phyloP scores from a whole-genome alignment of 2,797 vertebrate genomes.

The Pitangus sulphuratus region DNA sequence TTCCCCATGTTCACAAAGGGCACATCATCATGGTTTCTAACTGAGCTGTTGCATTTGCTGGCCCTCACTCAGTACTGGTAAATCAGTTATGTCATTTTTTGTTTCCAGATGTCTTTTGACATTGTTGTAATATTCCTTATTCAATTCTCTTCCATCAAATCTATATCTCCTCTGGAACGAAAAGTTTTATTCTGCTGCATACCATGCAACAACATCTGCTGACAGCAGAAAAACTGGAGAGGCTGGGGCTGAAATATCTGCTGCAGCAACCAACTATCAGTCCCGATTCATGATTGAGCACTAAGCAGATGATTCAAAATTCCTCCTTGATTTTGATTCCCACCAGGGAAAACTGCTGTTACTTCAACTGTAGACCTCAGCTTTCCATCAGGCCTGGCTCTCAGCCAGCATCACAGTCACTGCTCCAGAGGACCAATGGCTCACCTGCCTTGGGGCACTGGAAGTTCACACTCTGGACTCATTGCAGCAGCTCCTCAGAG shows the following conservation, averaged over 20 bases:
- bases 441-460: rapidly evolving
- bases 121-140: not conserved
- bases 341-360: not conserved
- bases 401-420: not conserved
- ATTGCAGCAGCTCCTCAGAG: rapidly evolving
- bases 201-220: not conserved
- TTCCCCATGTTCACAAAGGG: not conserved
- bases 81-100: not conserved
- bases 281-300: rapidly evolving
- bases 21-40: not conserved
- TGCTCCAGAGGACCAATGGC: rapidly evolving
- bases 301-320: not conserved
- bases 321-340: not conserved
- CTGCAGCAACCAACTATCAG: not conserved
- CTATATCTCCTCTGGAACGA: not conserved
- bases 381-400: not conserved
- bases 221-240: not conserved
- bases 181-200: not conserved
- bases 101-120: not conserved
- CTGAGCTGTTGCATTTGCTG: not conserved
- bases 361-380: not conserved
- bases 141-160: not conserved
- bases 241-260: not conserved
- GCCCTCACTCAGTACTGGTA: not conserved
- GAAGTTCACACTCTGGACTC: rapidly evolving